Percentiles rank a stretch among this genome's conserved stretches.
Conservation (phyloP, 2,888 invertebrate species). For the Agonopterix alstromeriana region DNA sequence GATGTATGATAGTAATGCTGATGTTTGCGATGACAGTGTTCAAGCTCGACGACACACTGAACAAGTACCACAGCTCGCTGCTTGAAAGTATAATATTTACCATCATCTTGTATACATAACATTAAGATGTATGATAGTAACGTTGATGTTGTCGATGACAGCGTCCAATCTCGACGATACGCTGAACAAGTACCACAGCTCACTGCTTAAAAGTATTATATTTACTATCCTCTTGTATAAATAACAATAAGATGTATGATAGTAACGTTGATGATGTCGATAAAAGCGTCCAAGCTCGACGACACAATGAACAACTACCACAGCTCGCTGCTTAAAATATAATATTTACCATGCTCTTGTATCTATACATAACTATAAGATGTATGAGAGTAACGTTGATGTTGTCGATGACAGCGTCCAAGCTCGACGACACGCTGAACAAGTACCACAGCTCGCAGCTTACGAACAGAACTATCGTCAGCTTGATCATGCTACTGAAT, state of each 20-base stretch:
- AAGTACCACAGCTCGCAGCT: conserved; percentile 11
- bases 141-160: conserved; percentile 37
- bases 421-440: conserved; percentile 6
- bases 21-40: conserved; percentile 39
- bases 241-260: conserved; percentile 37
- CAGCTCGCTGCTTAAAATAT: conserved; percentile 25
- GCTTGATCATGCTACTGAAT: conserved; percentile 11
- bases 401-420: conserved; percentile 18
- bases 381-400: conserved; percentile 16
- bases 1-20: conserved; percentile 41
- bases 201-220: conserved; percentile 15
- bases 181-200: conserved; percentile 40
- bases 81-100: conserved; percentile 18
- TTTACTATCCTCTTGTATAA: conserved; percentile 17
- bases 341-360: conserved; percentile 14
- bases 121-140: conserved; percentile 39
- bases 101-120: conserved; percentile 48
- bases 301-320: conserved; percentile 36
- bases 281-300: conserved; percentile 35
- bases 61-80: conserved; percentile 41
- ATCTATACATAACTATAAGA: conserved; percentile 13
- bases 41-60: conserved; percentile 28
- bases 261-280: conserved; percentile 35
- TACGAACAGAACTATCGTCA: conserved; percentile 10
- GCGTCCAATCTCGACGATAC: conserved; percentile 34